Evolutionary conservation across 2,888 invertebrate genomes (phyloP), one percentile per base, ranked within the genome.

Genomic region (Cerastis leucographa): DNA sequence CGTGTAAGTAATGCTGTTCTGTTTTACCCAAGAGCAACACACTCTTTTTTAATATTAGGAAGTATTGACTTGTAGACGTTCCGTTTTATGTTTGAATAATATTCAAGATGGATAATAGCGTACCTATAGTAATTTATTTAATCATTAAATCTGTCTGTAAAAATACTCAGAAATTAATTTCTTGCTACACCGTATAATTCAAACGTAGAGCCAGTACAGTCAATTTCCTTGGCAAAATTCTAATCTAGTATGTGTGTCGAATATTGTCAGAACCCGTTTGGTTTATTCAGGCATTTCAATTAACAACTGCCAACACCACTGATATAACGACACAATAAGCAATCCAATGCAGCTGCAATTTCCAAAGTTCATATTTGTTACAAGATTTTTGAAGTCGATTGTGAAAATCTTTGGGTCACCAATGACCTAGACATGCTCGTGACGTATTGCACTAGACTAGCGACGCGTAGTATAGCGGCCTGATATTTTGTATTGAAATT

Each of bases 251-350:
- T 54, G 49, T 76, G 19, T 72, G 46, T 44, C n/a, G 79, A 67
- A 66, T 44, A 59, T 61, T 71, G 62, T 68, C 62, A 75, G 22
- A 49, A 35, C 25, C 70, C 61, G 40, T 56, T 66, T 79, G 44
- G 51, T 54, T 71, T 35, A 71, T 62, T 56, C 54, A 49, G 69
- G 42, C 59, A 51, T 80, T 84, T 80, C 59, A 80, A 84, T 84
- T 80, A 84, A 79, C 61, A 74, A 56, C 14, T 17, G 4, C 22
- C 1, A 68, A 54, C 42, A 51, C 46, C 44, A 19, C 44, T 72
- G 49, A 51, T 14, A n/a, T 65, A n/a, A 35, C 29, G 8, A 25
- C 42, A 42, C 40, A 35, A 67, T 25, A 64, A 49, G 7, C 14
- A 35, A 25, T 44, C 14, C 17, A 25, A 35, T 46, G n/a, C 54